Evolutionary conservation across 2,888 invertebrate species (phyloP).

Genomic region (Rhagonycha fulva): DNA sequence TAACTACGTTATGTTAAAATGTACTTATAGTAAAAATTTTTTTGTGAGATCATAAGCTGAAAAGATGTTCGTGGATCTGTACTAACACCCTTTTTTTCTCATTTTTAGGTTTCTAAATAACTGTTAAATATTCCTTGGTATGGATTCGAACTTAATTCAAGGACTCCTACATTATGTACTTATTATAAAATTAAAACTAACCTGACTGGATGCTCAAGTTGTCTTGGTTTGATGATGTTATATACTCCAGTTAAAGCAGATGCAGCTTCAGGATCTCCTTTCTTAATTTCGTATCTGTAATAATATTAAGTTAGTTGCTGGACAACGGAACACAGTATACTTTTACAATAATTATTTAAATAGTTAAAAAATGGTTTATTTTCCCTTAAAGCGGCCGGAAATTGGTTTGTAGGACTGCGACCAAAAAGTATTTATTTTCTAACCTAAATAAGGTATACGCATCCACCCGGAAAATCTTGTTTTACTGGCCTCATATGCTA

Average conservation of each 20-base stretch:
- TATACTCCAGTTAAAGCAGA: conserved; percentile 58
- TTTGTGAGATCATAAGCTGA: too few relatives aligned
- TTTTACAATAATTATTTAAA: not conserved
- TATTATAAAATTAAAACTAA: conserved; percentile 60
- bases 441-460: too few relatives aligned
- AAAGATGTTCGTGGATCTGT: too few relatives aligned
- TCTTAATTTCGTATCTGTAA: conserved; percentile 66
- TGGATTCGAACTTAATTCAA: too few relatives aligned
- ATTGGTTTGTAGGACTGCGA: too few relatives aligned
- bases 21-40: not conserved
- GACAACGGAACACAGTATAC: too few relatives aligned
- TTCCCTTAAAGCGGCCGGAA: not conserved
- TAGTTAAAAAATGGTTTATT: not conserved
- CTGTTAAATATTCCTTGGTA: too few relatives aligned
- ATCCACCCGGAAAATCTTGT: too few relatives aligned
- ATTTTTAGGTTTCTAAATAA: too few relatives aligned
- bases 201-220: conserved; percentile 78
- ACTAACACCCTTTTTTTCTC: too few relatives aligned
- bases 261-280: conserved; percentile 64
- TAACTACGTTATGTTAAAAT: not conserved
- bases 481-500: too few relatives aligned
- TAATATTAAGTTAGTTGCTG: not conserved
- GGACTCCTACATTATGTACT: not conserved
- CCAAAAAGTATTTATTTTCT: too few relatives aligned
- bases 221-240: conserved; percentile 76